Evolutionary conservation across 2,888 invertebrate genomes (phyloP).

Genomic region (Yponomeuta plumbellus): DNA sequence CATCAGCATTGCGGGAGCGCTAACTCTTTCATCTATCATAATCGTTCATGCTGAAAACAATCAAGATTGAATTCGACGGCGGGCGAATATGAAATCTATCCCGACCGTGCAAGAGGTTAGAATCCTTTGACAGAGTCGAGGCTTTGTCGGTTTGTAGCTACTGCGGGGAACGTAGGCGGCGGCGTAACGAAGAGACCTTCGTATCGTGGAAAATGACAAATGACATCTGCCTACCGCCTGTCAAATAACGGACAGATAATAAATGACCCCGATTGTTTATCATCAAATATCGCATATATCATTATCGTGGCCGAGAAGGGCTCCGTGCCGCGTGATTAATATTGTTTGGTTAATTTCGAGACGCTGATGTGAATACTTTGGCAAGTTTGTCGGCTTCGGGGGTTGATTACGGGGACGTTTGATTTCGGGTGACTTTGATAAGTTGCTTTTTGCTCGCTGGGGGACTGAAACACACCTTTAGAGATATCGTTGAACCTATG

Average conservation of each 20-base stretch:
- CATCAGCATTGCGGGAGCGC: slow-evolving; percentile 65
- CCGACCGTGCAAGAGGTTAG: slow-evolving; percentile 30
- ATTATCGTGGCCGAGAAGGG: slow-evolving; percentile 65
- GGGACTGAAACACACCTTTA: background rate
- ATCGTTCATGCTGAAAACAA: slow-evolving; percentile 77
- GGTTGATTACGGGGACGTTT: slow-evolving; percentile 8
- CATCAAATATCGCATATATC: slow-evolving; percentile 78
- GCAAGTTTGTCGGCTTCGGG: slow-evolving; percentile 31
- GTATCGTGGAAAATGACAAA: slow-evolving; percentile 80
- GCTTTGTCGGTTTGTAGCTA: slow-evolving; percentile 67
- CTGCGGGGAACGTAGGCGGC: slow-evolving; percentile 54
- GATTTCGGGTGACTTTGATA: slow-evolving; percentile 1
- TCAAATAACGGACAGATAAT: slow-evolving; percentile 81
- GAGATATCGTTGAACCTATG: too few species aligned
- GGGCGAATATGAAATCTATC: slow-evolving; percentile 39
- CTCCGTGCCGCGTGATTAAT: slow-evolving; percentile 66
- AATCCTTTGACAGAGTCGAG: slow-evolving; percentile 28
- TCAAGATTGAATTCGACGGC: slow-evolving; percentile 65
- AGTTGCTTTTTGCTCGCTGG: background rate
- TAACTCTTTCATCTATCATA: slow-evolving; percentile 78
- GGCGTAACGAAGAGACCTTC: slow-evolving; percentile 75
- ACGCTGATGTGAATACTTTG: slow-evolving; percentile 64
- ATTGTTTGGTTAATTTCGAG: slow-evolving; percentile 73
- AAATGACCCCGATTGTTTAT: slow-evolving; percentile 80
- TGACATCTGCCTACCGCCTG: slow-evolving; percentile 82